Evolutionary conservation across 2,888 invertebrate genomes (phyloP).

Genomic region (Seira musarum): DNA sequence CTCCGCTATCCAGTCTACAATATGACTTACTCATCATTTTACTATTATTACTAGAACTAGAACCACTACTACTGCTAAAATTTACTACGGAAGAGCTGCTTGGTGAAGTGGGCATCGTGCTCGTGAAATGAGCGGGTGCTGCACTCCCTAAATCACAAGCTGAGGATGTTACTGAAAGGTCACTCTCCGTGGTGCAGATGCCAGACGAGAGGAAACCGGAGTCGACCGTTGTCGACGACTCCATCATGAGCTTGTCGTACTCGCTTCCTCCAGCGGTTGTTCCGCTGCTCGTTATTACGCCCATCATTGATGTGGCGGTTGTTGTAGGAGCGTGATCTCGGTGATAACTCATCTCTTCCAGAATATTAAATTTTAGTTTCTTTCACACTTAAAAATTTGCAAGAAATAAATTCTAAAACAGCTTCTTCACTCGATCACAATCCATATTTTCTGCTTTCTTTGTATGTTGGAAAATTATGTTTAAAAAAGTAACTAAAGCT

Average conservation of each 20-base stretch:
- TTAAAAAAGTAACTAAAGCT: too few species aligned
- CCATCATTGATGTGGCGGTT: conserved; percentile 28
- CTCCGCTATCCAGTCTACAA: conserved; percentile 79
- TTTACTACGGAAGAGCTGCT: conserved; percentile 55
- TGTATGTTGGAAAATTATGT: too few species aligned
- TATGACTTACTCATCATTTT: conserved; percentile 54
- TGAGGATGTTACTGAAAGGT: conserved; percentile 60
- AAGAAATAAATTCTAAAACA: too few species aligned
- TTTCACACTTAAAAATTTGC: neutral
- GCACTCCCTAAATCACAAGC: conserved; percentile 61
- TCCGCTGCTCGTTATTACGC: conserved; percentile 37
- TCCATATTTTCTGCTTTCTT: conserved; percentile 18
- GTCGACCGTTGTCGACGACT: conserved; percentile 55
- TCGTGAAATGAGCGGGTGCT: conserved; percentile 1
- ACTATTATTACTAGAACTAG: conserved; percentile 31
- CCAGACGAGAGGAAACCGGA: conserved; percentile 67
- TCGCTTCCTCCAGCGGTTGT: conserved; percentile 18
- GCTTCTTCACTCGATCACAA: conserved; percentile 26
- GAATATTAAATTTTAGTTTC: conserved; percentile 1
- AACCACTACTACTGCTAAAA: conserved; percentile 40
- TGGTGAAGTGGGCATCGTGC: conserved; percentile 42
- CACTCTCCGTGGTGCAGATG: conserved; percentile 67
- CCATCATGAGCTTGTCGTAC: conserved; percentile 46
- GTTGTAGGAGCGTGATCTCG: conserved; percentile 47
- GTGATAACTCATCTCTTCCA: conserved; percentile 45